These are phyloP conservation scores for Maniola hyperantus DNA, from an alignment of 2,888 invertebrate genomes.

Conservation along the genomic window DNA sequence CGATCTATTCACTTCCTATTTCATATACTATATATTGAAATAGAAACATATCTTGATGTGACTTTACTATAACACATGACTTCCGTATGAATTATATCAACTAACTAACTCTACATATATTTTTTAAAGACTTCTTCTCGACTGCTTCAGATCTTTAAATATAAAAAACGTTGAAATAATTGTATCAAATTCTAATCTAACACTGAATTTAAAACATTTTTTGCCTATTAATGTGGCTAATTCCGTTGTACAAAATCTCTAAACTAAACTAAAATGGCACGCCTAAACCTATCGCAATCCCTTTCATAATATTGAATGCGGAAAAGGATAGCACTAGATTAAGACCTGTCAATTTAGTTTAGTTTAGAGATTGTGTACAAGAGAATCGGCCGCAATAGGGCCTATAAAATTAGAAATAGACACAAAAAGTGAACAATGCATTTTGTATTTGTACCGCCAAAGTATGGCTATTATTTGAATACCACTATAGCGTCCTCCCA, in stretches of 20 bases:
- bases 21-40: slow-evolving; percentile 42
- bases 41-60: slow-evolving; percentile 23
- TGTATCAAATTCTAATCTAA: too few relatives aligned
- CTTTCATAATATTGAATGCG: too few relatives aligned
- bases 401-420: slow-evolving; percentile 19
- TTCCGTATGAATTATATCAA: slow-evolving; percentile 24
- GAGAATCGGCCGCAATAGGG: too few relatives aligned
- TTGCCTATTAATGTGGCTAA: too few relatives aligned
- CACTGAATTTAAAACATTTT: too few relatives aligned
- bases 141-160: background rate
- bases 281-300: too few relatives aligned
- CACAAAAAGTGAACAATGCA: slow-evolving; percentile 57
- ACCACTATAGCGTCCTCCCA: slow-evolving; percentile 67
- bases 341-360: too few relatives aligned
- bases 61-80: slow-evolving; percentile 17
- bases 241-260: too few relatives aligned
- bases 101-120: background rate
- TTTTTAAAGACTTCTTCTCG: background rate
- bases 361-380: too few relatives aligned
- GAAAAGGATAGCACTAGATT: too few relatives aligned
- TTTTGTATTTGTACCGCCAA: slow-evolving; percentile 54
- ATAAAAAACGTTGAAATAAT: background rate
- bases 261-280: too few relatives aligned
- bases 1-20: slow-evolving; percentile 73
- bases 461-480: slow-evolving; percentile 67